phyloP scores from a whole-genome alignment of 2,888 invertebrate species.

The Phyllotreta striolata region DNA sequence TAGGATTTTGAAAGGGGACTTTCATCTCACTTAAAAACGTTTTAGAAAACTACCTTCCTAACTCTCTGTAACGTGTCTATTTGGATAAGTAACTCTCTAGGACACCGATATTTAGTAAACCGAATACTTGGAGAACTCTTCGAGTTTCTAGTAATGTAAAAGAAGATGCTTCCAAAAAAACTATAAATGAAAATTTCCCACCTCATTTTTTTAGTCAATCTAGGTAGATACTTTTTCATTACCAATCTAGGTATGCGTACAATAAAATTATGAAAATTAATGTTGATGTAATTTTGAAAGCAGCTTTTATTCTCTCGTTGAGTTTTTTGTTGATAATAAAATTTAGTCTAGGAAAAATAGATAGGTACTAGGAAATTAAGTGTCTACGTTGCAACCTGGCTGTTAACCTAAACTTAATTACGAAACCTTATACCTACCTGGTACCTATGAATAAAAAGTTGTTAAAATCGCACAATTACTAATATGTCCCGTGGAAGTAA shows the following conservation, averaged over 20 bases:
- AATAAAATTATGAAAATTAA: no score
- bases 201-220: no score
- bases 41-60: neutral
- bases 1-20: conserved; percentile 92
- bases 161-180: no score
- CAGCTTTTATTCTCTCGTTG: conserved; percentile 4
- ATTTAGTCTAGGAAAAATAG: conserved; percentile 17
- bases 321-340: conserved; percentile 2
- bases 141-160: no score
- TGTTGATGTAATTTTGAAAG: neutral
- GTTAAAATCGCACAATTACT: conserved; percentile 7
- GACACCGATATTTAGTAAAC: neutral
- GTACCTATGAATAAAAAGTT: conserved; percentile 23
- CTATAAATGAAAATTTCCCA: no score
- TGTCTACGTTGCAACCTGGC: conserved; percentile 18
- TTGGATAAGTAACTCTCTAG: neutral
- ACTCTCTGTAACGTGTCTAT: no score
- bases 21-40: conserved; percentile 82
- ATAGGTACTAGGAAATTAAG: conserved; percentile 27
- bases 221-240: no score
- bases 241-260: no score
- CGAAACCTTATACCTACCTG: conserved; percentile 4
- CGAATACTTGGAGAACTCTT: no score
- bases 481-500: no score
- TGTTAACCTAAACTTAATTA: neutral